Base-by-base conservation (phyloP, 2,888 invertebrate species). In the Zhengitettix transpicula region DNA sequence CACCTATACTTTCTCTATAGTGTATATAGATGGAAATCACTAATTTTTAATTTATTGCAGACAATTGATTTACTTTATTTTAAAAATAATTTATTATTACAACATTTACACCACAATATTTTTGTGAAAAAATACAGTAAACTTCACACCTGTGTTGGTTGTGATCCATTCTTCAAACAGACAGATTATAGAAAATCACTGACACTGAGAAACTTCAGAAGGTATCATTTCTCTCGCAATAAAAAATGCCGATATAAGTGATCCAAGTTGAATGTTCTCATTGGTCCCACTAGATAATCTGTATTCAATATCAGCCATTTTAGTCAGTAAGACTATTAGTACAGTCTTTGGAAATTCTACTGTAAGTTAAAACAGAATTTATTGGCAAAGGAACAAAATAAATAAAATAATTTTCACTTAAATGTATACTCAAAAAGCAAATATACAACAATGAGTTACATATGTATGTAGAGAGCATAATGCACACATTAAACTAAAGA, bases 281-380 rank as follows among this genome's bases (percentile, higher is more conserved):
- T 83, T 88, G 64, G 92, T 87, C 40, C 98, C 98, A 63, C 82
- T 79, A 0, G 92, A 78, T 42, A 98, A 76, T 44, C 94, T 80
- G 70, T 86, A 83, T 74, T 99, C 98, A 59, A 95, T 84, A 65
- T 89, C 88, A 2, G 95, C 85, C 82, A 99, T 81, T 74, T 90
- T 89, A 54, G 88, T 85, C 58, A 97, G 73, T 41, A 99, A 74
- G 63, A 84, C 78, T 60, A 89, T 83, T 67, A 92, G 74, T 44
- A 90, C 82, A 53, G 84, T 80, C 58, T 85, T 80, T 0, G 96
- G 92, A 57, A 97, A 80, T 70, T 93, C 93, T 74, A 94, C 95
- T 95, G 75, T 60, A 80, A 79, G 60, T 62, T 58, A 66, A 63
- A 62, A 63, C 41, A 65, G 2, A 28, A 28, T 28, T 2, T 28